Base-by-base conservation (phyloP, 2,113 vertebrate species). In the Dromiciops gliroides region DNA sequence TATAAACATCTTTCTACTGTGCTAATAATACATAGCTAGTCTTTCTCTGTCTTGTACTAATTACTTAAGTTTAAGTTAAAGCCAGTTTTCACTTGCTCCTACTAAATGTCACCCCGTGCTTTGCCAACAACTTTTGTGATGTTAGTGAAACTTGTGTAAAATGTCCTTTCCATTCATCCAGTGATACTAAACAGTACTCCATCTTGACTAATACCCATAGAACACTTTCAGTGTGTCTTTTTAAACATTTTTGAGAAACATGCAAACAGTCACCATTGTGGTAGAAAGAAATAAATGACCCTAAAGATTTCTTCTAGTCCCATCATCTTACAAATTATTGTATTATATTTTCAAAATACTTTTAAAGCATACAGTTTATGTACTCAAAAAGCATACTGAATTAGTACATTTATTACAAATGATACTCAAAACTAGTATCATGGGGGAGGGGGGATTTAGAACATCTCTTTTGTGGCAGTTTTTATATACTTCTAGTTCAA, bases 291-390 rank as follows among this genome's bases (percentile, higher is more conserved):
- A 3, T 25, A 67, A 31, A 89, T 60, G 25, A 47, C 67, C 50
- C 93, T 94, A 47, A 89, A 94, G 91, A 91, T 91, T 96, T 75
- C 37, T 94, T 94, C 37, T 51, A 60, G 23, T 48, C 19, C n/a
- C 44, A 0, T 50, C 60, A 0, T 89, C 91, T 50, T 92, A 60
- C 47, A 93, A 75, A 90, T 91, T 49, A 91, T 24, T 48, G 37
- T 12, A 8, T 37, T 49, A 44, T 28, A 6, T 60, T 94, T 96
- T 92, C 91, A 96, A 67, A 96, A 60, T 95, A 92, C n/a, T 92
- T 53, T 91, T 60, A 83, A 92, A 94, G 44, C 48, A 92, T 53
- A 75, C 7, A 48, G 53, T 95, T 90, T 94, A 37, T 90, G 47
- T 51, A 24, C 47, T 49, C 93, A 75, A 7, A 92, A 96, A 96